Percentiles rank a stretch among this genome's conserved stretches.
These are phyloP conservation scores for Dicranocentrus wangi DNA, from an alignment of 2,888 invertebrate species.

Conservation along the genomic window DNA sequence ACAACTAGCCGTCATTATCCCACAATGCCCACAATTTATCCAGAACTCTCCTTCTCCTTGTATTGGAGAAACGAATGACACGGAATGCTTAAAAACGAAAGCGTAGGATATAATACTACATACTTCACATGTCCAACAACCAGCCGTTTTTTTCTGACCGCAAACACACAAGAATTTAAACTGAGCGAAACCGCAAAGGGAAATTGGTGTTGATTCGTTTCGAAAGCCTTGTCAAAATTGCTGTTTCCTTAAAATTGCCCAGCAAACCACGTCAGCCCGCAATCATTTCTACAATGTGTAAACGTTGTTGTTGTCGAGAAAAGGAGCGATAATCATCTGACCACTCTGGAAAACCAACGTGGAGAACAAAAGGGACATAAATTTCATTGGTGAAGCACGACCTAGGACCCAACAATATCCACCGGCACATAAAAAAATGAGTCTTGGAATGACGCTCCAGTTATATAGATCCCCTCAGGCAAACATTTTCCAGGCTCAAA, in stretches of 20 bases:
- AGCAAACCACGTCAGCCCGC: not conserved
- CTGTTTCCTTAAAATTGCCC: constrained; percentile 15
- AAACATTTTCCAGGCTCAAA: not conserved
- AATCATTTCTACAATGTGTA: not conserved
- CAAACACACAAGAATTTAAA: constrained; percentile 30
- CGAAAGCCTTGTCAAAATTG: constrained; percentile 22
- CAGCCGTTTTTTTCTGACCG: constrained; percentile 27
- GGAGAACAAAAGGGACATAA: not conserved
- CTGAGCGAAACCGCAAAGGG: constrained; percentile 47
- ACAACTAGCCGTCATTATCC: constrained; percentile 35
- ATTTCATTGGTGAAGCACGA: constrained; percentile 3
- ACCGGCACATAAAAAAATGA: not conserved
- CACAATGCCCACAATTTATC: constrained; percentile 28
- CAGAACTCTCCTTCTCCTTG: no score
- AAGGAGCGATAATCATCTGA: no score
- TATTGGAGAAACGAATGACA: not conserved
- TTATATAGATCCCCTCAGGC: not conserved
- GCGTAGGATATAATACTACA: no score
- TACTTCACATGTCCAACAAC: no score
- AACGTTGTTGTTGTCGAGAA: no score
- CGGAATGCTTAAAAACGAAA: not conserved
- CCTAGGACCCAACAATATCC: not conserved
- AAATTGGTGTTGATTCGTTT: constrained; percentile 33
- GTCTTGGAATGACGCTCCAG: constrained; percentile 15
- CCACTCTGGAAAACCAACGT: no score